Evolutionary conservation across 2,888 invertebrate genomes (phyloP).

Genomic region (Apamea anceps): DNA sequence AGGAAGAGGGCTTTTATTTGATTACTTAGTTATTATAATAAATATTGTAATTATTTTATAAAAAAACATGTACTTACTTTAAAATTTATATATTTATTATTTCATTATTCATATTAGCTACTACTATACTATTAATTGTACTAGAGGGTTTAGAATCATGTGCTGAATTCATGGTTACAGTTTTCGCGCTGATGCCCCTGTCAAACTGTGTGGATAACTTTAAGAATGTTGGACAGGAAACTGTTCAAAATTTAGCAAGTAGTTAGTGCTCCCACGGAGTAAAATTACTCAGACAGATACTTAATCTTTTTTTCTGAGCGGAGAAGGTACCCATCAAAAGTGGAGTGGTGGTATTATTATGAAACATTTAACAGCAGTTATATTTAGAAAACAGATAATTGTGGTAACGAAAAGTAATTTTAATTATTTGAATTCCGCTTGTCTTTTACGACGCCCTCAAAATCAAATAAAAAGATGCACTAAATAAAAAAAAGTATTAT

Average conservation of each 20-base stretch:
- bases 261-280: not conserved
- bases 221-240: not conserved
- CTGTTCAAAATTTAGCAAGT: not conserved
- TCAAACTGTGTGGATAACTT: not conserved
- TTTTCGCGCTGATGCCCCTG: no score
- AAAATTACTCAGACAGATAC: not conserved
- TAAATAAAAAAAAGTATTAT: not conserved
- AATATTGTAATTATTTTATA: no score
- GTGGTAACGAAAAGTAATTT: not conserved
- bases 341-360: not conserved
- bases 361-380: not conserved
- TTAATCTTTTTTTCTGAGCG: not conserved
- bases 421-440: not conserved
- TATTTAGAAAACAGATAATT: not conserved
- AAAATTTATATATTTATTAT: no score
- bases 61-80: no score
- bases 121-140: no score
- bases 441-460: not conserved
- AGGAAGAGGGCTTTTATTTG: no score
- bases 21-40: no score
- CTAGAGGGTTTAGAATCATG: no score
- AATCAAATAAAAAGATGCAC: not conserved
- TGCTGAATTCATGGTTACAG: no score
- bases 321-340: not conserved
- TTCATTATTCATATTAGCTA: no score